Base-by-base conservation (phyloP, 2,113 vertebrate species). In the Girardinichthys multiradiatus region DNA sequence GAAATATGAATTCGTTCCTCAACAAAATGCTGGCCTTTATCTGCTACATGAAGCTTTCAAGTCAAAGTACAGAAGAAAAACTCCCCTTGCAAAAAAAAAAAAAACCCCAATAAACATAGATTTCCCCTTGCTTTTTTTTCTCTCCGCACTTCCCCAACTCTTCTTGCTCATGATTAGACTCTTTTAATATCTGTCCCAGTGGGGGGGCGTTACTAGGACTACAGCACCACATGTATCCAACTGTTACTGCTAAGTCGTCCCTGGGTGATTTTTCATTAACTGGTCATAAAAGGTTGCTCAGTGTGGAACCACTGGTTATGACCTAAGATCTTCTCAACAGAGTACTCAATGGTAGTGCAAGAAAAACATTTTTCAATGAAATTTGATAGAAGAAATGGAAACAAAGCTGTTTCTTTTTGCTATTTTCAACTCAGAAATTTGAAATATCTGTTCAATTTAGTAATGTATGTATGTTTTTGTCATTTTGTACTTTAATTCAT, bases 251-350 rank as follows among this genome's bases (percentile, higher is more conserved):
- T 79, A 82, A 71, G 68, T 81, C 64, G 62, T 86, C 89, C 79
- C 74, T 13, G 61, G 83, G 82, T 81, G 78, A 84, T 89, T 88
- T 89, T 91, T 90, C 87, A 92, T 92, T 89, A 90, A 90, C 76
- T 87, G 79, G 74, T 76, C 80, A 84, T 90, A 83, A 90, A 69
- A 88, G 77, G 70, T 65, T 65, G 27, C 79, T 71, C 80, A 71
- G 84, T 72, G 67, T 85, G 86, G 66, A 80, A 76, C 78, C 75
- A 81, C 74, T 79, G 61, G 67, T 72, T 67, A 67, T 73, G 74
- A 37, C 65, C 81, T 80, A 67, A 82, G 77, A 81, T 86, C 65
- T 60, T 68, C 48, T 67, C 57, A 39, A 73, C 51, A 10, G 28
- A 75, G 33, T 39, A 45, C 35, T 77, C 48, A 54, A 68, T 71